Evolutionary conservation across 2,797 vertebrate genomes (phyloP), one percentile per base, ranked within the genome.

Genomic region (Lithobates sylvaticus): DNA sequence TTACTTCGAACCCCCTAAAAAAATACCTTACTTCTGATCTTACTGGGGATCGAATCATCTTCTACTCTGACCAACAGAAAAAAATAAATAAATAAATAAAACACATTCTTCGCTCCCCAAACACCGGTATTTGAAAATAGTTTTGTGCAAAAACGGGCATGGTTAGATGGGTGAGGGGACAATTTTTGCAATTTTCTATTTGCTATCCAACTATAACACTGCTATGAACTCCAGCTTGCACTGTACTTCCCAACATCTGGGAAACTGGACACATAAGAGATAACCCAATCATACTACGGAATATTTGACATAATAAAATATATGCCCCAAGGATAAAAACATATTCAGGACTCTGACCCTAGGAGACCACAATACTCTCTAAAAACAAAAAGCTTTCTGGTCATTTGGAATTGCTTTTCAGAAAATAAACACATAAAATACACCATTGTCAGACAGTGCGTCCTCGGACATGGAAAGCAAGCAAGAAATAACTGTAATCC

Each of bases 401-500:
- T 16, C 67, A 72, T n/a, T 42, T 71, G 44, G 54, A 61, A 21
- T 54, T 15, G 76, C 12, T 27, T 47, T 44, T 18, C 34, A 26
- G 29, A 34, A 5, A 0, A 26, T 26, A 21, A 71, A 84, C 42
- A 72, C 34, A 78, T 39, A 76, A 71, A 78, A 71, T 44, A 77
- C 3, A 29, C 32, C 65, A 58, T 44, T 70, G 13, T n/a, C 29
- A 76, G 75, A 67, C 36, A 83, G 44, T 70, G 68, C 34, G 16
- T 71, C 27, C 36, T 64, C 32, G 71, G 36, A 84, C 47, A 84
- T 72, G 26, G 64, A 78, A 78, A 74, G 29, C 36, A 67, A 67
- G 47, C 76, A 67, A 39, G 27, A 71, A 78, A 67, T 75, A 50
- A 80, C 74, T 34, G 34, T 26, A 68, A 42, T 73, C 77, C 84